Base-by-base conservation (phyloP, 2,113 vertebrate genomes). In the Zosterops lateralis region DNA sequence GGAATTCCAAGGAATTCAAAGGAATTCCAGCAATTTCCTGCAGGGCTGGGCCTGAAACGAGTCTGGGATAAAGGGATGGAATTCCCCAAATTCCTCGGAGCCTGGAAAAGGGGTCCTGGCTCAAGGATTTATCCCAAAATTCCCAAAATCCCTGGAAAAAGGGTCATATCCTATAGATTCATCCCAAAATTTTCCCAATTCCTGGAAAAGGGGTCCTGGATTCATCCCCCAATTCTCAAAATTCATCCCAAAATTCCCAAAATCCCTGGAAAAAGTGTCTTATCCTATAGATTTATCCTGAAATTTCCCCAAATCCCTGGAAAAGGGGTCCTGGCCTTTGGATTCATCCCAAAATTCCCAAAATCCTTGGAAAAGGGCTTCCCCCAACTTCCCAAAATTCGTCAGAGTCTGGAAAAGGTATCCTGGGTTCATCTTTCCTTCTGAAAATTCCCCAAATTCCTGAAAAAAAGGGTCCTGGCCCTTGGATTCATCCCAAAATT, bases 21-120 rank as follows among this genome's bases (percentile, higher is more conserved):
- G 58, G 93, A 93, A 92, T 95, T 93, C 12, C 75, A 83, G 47
- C n/a, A 47, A 92, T 92, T 97, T 96, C 90, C 90, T 62, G 60
- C 1, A 1, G 25, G 62, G 48, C 8, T 32, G 75, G 53, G 21
- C 3, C 17, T 11, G 54, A 32, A 54, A 42, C 29, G n/a, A 25
- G 31, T 17, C 12, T 28, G 47, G 66, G 56, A 61, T 13, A 18
- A 29, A 53, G 28, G 51, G 51, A 29, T 29, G 10, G 31, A 44
- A n/a, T 67, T 2, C 28, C 17, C 17, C 1, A 40, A 57, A 73
- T 34, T 28, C 53, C 71, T 42, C 48, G 17, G 26, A 21, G 31
- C 13, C 13, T 40, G 42, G 20, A 45, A 21, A 42, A 42, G 18
- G 34, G 22, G 15, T 36, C n/a, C 4, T 10, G 20, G 13, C 12